Percentiles rank a stretch among this genome's conserved stretches.
phyloP scores from a whole-genome alignment of 2,888 invertebrate genomes.

The Phortica magna region DNA sequence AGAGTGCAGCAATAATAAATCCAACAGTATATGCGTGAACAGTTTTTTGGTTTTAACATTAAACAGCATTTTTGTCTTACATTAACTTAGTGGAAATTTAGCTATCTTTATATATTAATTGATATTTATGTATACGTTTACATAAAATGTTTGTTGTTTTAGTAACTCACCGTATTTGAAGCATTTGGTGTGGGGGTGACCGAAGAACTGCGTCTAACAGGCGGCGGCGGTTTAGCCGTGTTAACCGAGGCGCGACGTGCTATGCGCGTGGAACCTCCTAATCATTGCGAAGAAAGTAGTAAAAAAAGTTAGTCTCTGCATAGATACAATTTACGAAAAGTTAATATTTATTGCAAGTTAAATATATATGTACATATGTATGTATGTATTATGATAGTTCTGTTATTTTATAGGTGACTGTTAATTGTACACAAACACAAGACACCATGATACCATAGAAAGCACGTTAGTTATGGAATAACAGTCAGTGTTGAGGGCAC shows the following conservation, averaged over 20 bases:
- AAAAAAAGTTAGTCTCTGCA: background rate
- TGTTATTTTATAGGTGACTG: constrained; percentile 39
- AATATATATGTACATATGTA: constrained; percentile 24
- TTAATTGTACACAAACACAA: constrained; percentile 54
- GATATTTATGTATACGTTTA: no score
- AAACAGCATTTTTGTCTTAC: background rate
- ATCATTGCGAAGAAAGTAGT: background rate
- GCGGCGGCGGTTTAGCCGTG: constrained; percentile 86
- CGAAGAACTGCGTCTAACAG: constrained; percentile 88
- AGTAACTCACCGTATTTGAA: constrained; percentile 72
- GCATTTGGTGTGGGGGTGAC: constrained; percentile 77
- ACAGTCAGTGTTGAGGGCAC: no score
- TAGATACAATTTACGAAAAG: constrained; percentile 49
- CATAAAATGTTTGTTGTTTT: background rate
- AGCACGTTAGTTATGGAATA: background rate
- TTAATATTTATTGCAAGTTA: constrained; percentile 21
- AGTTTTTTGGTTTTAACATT: no score
- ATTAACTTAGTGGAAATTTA: constrained; percentile 38
- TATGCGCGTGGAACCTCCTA: constrained; percentile 70
- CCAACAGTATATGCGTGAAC: constrained; percentile 15
- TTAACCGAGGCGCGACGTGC: constrained; percentile 78
- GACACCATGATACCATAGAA: constrained; percentile 51
- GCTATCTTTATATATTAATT: constrained; percentile 45
- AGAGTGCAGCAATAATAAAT: constrained; percentile 12
- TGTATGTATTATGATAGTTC: constrained; percentile 22